Evolutionary conservation across 1,140 invertebrate genomes (phyloP).

Genomic region (Macrobrachium nipponense): DNA sequence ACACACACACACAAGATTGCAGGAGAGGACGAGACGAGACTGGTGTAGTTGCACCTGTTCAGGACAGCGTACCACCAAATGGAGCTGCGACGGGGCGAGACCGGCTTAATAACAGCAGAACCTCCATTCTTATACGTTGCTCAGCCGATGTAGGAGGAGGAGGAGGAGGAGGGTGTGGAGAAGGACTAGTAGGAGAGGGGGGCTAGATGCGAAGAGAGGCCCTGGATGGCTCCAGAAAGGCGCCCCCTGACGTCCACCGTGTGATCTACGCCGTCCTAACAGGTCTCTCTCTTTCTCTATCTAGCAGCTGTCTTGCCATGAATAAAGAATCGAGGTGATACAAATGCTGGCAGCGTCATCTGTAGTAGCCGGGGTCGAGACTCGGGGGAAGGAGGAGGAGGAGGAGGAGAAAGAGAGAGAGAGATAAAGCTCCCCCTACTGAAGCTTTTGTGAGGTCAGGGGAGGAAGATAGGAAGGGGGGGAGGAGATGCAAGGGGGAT

Average conservation of each 20-base stretch:
- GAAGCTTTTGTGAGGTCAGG: background rate
- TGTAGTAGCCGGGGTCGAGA: background rate
- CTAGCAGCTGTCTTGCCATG: constrained; percentile 32
- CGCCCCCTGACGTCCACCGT: constrained; percentile 1
- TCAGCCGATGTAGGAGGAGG: constrained; percentile 18
- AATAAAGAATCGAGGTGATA: constrained; percentile 37
- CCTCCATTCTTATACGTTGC: constrained; percentile 45
- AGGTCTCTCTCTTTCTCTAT: constrained; percentile 17
- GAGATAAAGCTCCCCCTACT: background rate
- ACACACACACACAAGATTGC: background rate
- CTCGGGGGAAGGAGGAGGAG: constrained; percentile 15
- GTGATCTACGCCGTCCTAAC: constrained; percentile 38
- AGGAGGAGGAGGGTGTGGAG: constrained; percentile 8
- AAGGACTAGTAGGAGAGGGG: background rate
- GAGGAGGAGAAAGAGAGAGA: constrained; percentile 15
- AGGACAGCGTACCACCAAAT: constrained; percentile 27
- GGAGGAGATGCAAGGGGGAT: background rate
- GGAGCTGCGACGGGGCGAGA: constrained; percentile 37
- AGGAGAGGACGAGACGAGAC: constrained; percentile 1
- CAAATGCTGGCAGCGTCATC: background rate
- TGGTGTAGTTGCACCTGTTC: constrained; percentile 33
- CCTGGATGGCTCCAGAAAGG: background rate
- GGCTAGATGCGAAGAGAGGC: constrained; percentile 10
- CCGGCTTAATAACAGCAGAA: constrained; percentile 55
- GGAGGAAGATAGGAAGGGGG: background rate